These are phyloP conservation scores for Notiomystis cincta DNA, from an alignment of 2,113 vertebrate genomes.

Conservation along the genomic window DNA sequence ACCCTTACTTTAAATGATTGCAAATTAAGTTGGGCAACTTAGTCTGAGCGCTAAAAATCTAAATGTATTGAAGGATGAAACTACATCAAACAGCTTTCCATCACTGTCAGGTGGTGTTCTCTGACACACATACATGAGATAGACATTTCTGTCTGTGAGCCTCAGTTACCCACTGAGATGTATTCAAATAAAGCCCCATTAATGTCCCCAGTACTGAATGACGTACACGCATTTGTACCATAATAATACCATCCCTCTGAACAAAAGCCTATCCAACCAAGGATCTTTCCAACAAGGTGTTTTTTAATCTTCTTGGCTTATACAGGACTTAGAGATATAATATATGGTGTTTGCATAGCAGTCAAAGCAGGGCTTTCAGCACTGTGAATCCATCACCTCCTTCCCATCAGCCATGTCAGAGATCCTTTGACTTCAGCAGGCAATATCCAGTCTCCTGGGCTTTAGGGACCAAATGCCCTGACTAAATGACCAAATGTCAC, in stretches of 20 bases:
- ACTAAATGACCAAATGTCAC: not conserved
- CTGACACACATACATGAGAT: not conserved
- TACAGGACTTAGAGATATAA: not conserved
- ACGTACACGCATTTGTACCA: not conserved
- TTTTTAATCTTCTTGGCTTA: slow-evolving; percentile 36
- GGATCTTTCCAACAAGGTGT: not conserved
- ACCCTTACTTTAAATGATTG: slow-evolving; percentile 52
- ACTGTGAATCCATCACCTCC: not conserved
- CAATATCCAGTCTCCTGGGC: not conserved
- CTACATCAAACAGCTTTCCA: slow-evolving; percentile 41
- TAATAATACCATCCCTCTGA: not conserved
- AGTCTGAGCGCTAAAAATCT: slow-evolving; percentile 29
- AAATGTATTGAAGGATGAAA: slow-evolving; percentile 41
- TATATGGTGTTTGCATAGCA: slow-evolving; percentile 1
- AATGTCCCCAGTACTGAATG: not conserved
- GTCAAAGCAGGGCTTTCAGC: not conserved
- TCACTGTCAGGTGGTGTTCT: slow-evolving; percentile 18
- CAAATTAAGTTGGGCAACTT: slow-evolving; percentile 45
- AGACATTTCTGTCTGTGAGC: not conserved
- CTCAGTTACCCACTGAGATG: not conserved
- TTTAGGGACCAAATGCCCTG: not conserved
- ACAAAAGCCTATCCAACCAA: not conserved
- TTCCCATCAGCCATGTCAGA: not conserved
- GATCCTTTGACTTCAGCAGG: not conserved
- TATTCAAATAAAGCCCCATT: slow-evolving; percentile 15